Evolutionary conservation across 37 sponge, comb jelly and placozoan genomes (phyloP).

Genomic region (Corticium candelabrum): DNA sequence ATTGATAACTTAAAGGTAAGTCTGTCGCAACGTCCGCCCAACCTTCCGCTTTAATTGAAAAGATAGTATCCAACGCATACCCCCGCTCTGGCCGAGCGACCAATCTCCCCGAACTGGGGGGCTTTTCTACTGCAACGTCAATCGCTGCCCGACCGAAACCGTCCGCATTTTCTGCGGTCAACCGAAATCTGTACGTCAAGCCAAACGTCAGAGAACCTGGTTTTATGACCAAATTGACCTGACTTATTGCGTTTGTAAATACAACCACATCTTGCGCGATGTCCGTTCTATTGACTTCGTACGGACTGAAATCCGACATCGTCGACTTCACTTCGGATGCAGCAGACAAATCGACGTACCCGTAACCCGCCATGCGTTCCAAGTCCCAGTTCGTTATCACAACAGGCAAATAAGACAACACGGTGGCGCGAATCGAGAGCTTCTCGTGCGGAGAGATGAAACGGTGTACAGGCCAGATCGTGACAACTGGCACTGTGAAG

Average conservation of each 20-base stretch:
- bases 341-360: neutral
- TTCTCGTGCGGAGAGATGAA: neutral
- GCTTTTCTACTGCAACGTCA: constrained; percentile 14
- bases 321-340: neutral
- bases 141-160: neutral
- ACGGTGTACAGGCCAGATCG: neutral
- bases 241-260: neutral
- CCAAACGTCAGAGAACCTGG: neutral
- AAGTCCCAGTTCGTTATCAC: neutral
- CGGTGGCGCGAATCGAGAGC: neutral
- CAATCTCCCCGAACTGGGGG: constrained; percentile 17
- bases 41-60: constrained; percentile 16
- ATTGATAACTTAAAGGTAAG: constrained; percentile 37
- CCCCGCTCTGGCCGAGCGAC: constrained; percentile 31
- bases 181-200: neutral
- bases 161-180: neutral
- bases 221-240: neutral
- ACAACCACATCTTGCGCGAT: neutral
- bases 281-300: neutral
- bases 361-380: neutral
- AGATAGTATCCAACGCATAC: constrained; percentile 30
- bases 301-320: neutral
- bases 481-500: neutral
- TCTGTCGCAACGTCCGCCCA: constrained; percentile 8
- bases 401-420: neutral